Base-by-base conservation (phyloP, 2,797 vertebrate species). In the Adelosebastes latens region DNA sequence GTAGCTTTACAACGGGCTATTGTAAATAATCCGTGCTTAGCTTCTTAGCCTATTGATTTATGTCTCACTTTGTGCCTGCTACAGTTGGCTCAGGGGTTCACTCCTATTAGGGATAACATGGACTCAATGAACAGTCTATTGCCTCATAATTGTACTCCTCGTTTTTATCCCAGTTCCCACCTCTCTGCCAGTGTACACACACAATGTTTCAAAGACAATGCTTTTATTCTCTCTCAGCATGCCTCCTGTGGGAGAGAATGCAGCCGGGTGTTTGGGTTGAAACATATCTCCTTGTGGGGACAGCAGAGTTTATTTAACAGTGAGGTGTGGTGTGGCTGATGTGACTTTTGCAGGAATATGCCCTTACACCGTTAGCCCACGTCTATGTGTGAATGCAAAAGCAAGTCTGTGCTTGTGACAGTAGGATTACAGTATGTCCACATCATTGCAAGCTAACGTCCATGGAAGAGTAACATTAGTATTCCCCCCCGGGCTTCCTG, bases 11-110 rank as follows among this genome's bases (percentile, higher is more conserved):
- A 85, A 86, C 65, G 63, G 79, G 27, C 77, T 80, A 74, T 87
- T 91, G 88, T 87, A 82, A 84, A 86, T 71, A 86, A 85, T 76
- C 68, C 2, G 16, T 24, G 39, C 80, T 91, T 80, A 88, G 84
- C 84, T 89, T 89, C 52, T 89, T 84, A 85, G 81, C 87, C 82
- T 77, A 77, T 86, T 92, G 81, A 93, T 92, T 88, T 84, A 69
- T 88, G 64, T 55, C 55, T 79, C 78, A 75, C 77, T 86, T 88
- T 81, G 67, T 72, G 59, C 66, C 63, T 79, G 84, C 66, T 80
- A 46, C 53, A 77, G 75, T 79, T 53, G 74, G 83, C 72, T 87
- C 69, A 70, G 61, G 69, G 42, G 42, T 78, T 84, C 29, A 70
- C 46, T 68, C 7, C 27, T 32, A 14, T 84, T 64, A 70, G 68